A percentile compares a stretch with the other conserved stretches of the same genome.
Conservation (phyloP, 2,113 vertebrate genomes). For the Callipepla squamata region DNA sequence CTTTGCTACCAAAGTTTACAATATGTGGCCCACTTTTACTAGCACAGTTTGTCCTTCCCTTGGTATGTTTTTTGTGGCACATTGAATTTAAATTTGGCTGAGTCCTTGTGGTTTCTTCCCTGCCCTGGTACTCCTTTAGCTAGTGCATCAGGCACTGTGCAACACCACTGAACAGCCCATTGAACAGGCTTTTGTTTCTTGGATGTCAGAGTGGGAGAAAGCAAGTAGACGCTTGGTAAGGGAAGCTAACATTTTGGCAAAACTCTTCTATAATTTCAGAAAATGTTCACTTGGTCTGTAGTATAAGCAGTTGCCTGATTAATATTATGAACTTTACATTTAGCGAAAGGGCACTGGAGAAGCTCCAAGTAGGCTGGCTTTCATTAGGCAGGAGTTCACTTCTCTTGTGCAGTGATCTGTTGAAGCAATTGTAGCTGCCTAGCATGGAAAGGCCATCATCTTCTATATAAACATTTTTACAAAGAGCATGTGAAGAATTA, state of each 20-base stretch:
- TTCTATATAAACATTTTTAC: constrained; percentile 72
- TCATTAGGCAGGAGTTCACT: constrained; percentile 74
- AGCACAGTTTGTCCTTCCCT: constrained; percentile 24
- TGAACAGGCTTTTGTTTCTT: neutral
- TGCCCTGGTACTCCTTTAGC: neutral
- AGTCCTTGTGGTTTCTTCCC: neutral
- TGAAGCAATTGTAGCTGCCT: constrained; percentile 74
- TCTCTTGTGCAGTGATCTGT: constrained; percentile 80
- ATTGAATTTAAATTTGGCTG: constrained; percentile 26
- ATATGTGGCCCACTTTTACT: constrained; percentile 9
- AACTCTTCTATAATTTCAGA: constrained; percentile 56
- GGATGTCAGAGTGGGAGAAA: neutral
- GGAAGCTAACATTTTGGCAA: constrained; percentile 46
- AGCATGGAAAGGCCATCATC: constrained; percentile 78
- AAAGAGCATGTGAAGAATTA: constrained; percentile 75
- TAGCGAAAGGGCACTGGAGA: constrained; percentile 68
- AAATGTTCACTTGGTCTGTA: constrained; percentile 51
- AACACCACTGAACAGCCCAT: neutral
- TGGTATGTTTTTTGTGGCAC: neutral
- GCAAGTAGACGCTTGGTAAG: constrained; percentile 2
- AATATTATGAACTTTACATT: constrained; percentile 74
- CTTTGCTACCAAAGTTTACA: constrained; percentile 41
- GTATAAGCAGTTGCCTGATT: constrained; percentile 72
- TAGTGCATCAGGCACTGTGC: neutral
- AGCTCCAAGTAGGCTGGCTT: constrained; percentile 67